A percentile compares a stretch with the other conserved stretches of the same genome.
Conservation (phyloP, 2,888 invertebrate species). For the Tetranychus piercei region DNA sequence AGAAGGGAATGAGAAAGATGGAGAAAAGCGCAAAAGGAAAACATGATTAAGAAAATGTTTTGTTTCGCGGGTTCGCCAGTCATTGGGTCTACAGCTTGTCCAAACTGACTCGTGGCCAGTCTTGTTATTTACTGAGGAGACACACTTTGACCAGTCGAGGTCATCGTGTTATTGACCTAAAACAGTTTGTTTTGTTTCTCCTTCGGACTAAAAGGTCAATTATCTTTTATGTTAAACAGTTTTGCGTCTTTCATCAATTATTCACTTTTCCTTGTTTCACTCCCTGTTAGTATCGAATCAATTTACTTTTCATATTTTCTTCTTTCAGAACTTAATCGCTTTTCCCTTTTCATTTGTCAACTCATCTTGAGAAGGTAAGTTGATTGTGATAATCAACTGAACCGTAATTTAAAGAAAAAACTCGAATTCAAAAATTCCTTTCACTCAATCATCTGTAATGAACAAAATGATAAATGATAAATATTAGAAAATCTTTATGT, state of each 20-base stretch:
- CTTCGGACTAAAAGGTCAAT: not conserved
- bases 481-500: too few relatives aligned
- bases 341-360: not conserved
- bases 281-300: too few relatives aligned
- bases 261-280: too few relatives aligned
- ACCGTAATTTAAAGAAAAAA: not conserved
- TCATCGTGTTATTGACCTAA: not conserved
- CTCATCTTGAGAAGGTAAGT: not conserved
- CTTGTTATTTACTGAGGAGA: too few relatives aligned
- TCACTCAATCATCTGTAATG: not conserved
- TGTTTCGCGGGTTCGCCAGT: too few relatives aligned
- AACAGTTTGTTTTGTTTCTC: not conserved
- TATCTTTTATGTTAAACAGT: too few relatives aligned
- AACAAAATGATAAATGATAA: not conserved
- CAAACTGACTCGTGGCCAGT: too few relatives aligned
- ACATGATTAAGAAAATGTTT: not conserved
- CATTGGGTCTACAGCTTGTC: too few relatives aligned
- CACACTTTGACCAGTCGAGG: not conserved
- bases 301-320: not conserved
- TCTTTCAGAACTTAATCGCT: not conserved
- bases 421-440: not conserved
- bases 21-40: not conserved
- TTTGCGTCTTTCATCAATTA: too few relatives aligned
- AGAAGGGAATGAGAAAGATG: not conserved
- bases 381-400: not conserved